Conservation (phyloP, 2,888 invertebrate genomes). For the Agrypnus murinus region DNA sequence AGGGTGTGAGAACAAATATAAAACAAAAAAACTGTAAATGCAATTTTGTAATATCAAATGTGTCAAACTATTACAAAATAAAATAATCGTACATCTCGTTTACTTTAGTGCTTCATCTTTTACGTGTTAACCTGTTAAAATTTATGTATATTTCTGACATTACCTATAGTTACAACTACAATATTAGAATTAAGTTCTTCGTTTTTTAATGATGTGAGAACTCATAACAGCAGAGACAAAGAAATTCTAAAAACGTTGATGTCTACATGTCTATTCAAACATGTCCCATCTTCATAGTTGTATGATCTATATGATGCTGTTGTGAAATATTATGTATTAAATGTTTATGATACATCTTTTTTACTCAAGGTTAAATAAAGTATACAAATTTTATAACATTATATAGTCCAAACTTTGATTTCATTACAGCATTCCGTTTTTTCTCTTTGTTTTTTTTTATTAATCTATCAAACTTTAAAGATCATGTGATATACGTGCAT, state of each 20-base stretch:
- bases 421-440: background rate
- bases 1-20: constrained; percentile 66
- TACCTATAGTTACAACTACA: constrained; percentile 33
- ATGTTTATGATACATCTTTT: constrained; percentile 50
- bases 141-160: constrained; percentile 39
- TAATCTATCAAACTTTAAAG: too few relatives aligned
- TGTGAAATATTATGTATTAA: constrained; percentile 48
- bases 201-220: constrained; percentile 39
- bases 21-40: constrained; percentile 68
- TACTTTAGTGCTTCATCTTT: constrained; percentile 51
- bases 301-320: constrained; percentile 49
- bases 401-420: constrained; percentile 20
- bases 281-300: constrained; percentile 45
- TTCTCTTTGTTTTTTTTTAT: too few relatives aligned
- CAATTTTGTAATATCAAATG: constrained; percentile 71
- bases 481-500: too few relatives aligned
- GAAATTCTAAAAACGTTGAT: constrained; percentile 41
- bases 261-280: constrained; percentile 39
- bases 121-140: constrained; percentile 48
- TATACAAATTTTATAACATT: constrained; percentile 45
- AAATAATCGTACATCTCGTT: constrained; percentile 60
- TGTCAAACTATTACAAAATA: constrained; percentile 68
- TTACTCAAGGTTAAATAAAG: constrained; percentile 50
- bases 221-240: constrained; percentile 36
- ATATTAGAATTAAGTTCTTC: constrained; percentile 44